These are phyloP conservation scores for Drosophila neonasuta DNA, from an alignment of 2,888 invertebrate genomes.

Conservation along the genomic window DNA sequence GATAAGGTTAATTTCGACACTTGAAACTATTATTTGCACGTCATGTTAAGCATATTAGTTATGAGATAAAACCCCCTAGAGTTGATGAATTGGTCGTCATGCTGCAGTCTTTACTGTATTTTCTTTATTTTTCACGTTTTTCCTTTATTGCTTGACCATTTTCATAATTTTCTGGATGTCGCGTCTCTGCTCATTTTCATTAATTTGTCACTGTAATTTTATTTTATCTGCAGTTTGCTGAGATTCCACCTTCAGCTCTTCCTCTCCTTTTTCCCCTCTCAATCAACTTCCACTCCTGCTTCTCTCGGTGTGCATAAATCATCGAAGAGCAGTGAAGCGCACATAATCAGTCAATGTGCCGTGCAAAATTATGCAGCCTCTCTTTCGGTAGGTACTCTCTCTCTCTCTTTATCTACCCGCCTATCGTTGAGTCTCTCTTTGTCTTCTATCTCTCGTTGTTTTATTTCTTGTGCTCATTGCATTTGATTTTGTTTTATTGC, in stretches of 20 bases:
- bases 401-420: not conserved
- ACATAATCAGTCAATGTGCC: conserved; percentile 71
- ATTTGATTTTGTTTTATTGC: conserved; percentile 62
- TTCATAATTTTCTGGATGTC: conserved; percentile 40
- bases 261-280: not conserved
- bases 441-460: conserved; percentile 1
- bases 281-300: not conserved
- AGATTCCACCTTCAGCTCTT: conserved; percentile 3
- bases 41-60: conserved; percentile 9
- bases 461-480: conserved; percentile 36
- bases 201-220: conserved; percentile 67
- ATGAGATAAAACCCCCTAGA: conserved; percentile 1
- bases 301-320: conserved; percentile 53
- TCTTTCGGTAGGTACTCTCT: not conserved
- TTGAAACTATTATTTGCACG: conserved; percentile 4
- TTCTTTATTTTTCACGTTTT: not conserved
- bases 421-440: not conserved
- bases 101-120: conserved; percentile 26
- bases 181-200: conserved; percentile 51
- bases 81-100: conserved; percentile 18
- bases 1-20: conserved; percentile 20
- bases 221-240: conserved; percentile 31
- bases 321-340: conserved; percentile 53
- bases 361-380: conserved; percentile 68
- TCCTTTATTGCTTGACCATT: conserved; percentile 29